These are phyloP conservation scores for Poecilus cupreus DNA, from an alignment of 2,888 invertebrate genomes.

Conservation along the genomic window DNA sequence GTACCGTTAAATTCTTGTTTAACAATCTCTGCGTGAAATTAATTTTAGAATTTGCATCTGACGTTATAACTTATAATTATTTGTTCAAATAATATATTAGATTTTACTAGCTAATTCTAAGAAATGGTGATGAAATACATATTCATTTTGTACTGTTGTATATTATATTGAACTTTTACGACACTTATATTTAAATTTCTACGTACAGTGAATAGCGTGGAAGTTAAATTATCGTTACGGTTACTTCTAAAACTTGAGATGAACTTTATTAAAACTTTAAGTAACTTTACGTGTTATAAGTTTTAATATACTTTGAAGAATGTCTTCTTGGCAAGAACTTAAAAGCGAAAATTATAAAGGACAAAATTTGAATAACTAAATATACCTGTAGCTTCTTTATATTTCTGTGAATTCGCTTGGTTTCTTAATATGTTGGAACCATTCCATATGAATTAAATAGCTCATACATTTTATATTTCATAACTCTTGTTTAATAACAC, in stretches of 20 bases:
- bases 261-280: not conserved
- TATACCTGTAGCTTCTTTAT: too few species aligned
- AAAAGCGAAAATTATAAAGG: not conserved
- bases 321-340: not conserved
- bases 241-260: not conserved
- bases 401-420: too few species aligned
- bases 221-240: not conserved
- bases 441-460: too few species aligned
- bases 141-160: not conserved
- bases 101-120: not conserved
- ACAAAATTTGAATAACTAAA: not conserved
- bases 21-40: too few species aligned
- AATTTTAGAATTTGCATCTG: not conserved
- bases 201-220: not conserved
- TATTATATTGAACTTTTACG: not conserved
- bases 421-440: too few species aligned
- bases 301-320: not conserved
- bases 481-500: too few species aligned
- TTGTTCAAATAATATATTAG: not conserved
- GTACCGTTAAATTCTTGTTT: too few species aligned
- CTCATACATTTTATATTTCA: too few species aligned
- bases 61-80: conserved; percentile 2
- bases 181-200: conserved; percentile 3
- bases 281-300: not conserved
- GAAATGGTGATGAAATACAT: not conserved